Evolutionary conservation across 2,888 invertebrate genomes (phyloP), one percentile per base, ranked within the genome.

Genomic region (Stegophylla sp.): DNA sequence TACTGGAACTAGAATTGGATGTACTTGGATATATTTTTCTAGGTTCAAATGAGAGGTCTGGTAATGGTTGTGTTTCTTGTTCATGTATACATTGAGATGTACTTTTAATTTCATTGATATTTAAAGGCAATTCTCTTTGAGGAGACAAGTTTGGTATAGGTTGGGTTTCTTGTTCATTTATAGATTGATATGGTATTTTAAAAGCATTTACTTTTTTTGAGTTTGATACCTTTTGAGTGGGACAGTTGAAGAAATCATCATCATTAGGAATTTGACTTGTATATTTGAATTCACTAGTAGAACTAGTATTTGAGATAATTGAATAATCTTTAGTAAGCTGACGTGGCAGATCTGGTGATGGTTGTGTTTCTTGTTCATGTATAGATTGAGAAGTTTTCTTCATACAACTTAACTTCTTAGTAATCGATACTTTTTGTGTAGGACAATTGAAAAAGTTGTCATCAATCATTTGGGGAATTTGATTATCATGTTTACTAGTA

Each of bases 181-280:
- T n/a, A 1, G 51, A n/a, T 13, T n/a, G 5, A 5, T 23, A 23
- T 28, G 13, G 1, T 3, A 23, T 75, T 66, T 9, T 2, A 12
- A 15, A 34, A 23, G n/a, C n/a, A 2, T 28, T 48, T 13, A 1
- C 7, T 1, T 63, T 61, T 3, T 48, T 61, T 17, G 20, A 5
- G 26, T 20, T n/a, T 51, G 66, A 56, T 26, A 67, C 0, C 28
- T 56, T 76, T 67, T 77, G 77, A 9, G 77, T 77, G 15, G 77
- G 77, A 15, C 45, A 67, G 1, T 67, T 67, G 23, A 67, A 77
- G n/a, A 61, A 61, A 12, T 73, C 61, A 0, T 75, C 63, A 74
- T 63, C 26, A 5, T 67, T 17, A 13, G 34, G 34, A 13, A 34
- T 7, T 1, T 53, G 3, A 34, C 34, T 53, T 20, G 17, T 15